Percentiles rank a stretch among this genome's conserved stretches.
Conservation (phyloP, 1,140 invertebrate genomes). For the Aleiodes sp. region DNA sequence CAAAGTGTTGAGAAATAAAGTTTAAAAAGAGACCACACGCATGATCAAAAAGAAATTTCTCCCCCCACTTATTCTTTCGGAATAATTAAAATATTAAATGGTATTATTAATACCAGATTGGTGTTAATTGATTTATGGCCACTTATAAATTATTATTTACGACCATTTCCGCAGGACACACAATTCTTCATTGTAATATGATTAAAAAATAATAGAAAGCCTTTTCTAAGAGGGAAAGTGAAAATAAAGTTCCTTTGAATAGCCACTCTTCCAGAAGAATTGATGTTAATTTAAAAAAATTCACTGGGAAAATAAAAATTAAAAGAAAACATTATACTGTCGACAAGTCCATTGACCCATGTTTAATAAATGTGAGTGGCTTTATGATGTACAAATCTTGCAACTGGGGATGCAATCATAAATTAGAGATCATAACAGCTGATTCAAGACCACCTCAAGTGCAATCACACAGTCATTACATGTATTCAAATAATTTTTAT, state of each 20-base stretch:
- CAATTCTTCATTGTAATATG: no score
- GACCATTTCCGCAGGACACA: not conserved
- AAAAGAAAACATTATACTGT: no score
- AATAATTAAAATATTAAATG: not conserved
- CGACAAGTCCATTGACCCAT: not conserved
- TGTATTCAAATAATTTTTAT: not conserved
- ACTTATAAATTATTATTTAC: not conserved
- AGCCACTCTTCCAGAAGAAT: no score
- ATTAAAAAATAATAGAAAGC: no score
- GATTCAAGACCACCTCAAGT: not conserved
- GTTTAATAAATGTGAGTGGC: not conserved
- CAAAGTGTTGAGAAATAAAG: not conserved
- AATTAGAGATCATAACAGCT: not conserved
- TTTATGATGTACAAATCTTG: not conserved
- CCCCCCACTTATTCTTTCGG: no score
- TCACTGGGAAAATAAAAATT: no score
- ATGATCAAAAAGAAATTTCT: no score
- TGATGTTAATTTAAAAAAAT: no score
- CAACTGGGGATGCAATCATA: not conserved
- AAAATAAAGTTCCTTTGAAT: no score
- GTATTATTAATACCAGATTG: not conserved
- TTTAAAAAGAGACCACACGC: not conserved
- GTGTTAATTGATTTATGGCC: not conserved
- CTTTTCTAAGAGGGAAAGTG: no score
- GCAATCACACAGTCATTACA: not conserved